Percentiles rank a stretch among this genome's conserved stretches.
Evolutionary conservation across 2,888 invertebrate species (phyloP).

Genomic region (Mythimna impura): DNA sequence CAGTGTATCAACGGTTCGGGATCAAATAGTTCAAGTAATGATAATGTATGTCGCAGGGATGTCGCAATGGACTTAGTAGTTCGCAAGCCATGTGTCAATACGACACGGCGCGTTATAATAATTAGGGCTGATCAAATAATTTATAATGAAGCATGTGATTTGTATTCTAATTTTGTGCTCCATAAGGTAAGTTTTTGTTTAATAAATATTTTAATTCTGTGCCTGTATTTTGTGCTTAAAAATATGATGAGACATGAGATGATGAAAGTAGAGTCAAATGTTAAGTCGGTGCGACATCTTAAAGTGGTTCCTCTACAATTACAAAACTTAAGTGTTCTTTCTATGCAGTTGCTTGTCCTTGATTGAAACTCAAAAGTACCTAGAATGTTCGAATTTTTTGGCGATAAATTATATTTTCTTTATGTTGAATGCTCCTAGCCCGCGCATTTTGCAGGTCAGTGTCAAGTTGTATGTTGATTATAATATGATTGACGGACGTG

Average conservation of each 20-base stretch:
- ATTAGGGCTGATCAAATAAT: conserved; percentile 28
- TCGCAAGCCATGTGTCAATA: conserved; percentile 58
- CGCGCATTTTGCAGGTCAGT: too few species aligned
- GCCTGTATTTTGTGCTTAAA: not conserved
- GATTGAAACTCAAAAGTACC: too few species aligned
- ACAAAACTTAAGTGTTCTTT: too few species aligned
- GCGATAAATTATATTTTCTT: too few species aligned
- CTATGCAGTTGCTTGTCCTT: too few species aligned
- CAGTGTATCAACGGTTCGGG: conserved; percentile 66
- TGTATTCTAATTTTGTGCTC: conserved; percentile 64
- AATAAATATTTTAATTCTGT: not conserved
- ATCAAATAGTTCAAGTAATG: conserved; percentile 80
- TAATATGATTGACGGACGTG: too few species aligned
- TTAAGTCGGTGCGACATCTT: not conserved
- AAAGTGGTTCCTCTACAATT: too few species aligned
- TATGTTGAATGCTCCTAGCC: too few species aligned
- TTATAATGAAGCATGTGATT: conserved; percentile 65
- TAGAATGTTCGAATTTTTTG: too few species aligned
- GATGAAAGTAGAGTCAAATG: not conserved
- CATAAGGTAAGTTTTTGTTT: conserved; percentile 64
- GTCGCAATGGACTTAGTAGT: conserved; percentile 53
- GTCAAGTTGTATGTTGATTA: too few species aligned
- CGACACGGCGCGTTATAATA: conserved; percentile 45
- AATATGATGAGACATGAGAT: not conserved
- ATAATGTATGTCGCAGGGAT: conserved; percentile 67